Base-by-base conservation (phyloP, 2,113 vertebrate genomes). In the Pongo abelii region DNA sequence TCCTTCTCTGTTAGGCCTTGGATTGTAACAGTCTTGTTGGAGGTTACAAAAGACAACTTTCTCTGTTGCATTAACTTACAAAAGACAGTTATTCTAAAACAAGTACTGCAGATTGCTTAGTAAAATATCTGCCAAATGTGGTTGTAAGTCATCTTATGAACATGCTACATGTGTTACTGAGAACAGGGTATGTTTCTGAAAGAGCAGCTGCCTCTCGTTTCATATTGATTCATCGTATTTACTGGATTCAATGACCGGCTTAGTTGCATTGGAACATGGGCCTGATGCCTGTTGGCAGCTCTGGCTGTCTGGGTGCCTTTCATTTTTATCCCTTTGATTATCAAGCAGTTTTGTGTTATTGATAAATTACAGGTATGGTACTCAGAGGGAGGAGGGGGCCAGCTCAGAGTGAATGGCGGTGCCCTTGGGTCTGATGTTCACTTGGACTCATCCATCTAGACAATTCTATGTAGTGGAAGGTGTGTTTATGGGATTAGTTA, bases 401-500 rank as follows among this genome's bases (percentile, higher is more conserved):
- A 92, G 57, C 40, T 67, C 13, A 69, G 72, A 61, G 35, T 87
- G 89, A 92, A 50, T 93, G 72, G 86, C 57, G 18, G 90, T 96
- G 92, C 89, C 78, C 57, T 84, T 95, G 96, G 97, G 22, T 75
- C 43, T 61, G 64, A 57, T 9, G 55, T 23, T 50, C 11, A 17
- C 87, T 96, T 98, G 87, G 64, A 92, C 48, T 87, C 86, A 93
- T 80, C 50, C 77, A 55, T 94, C 93, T 40, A 89, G 57, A 70
- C 59, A 75, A 86, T 93, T 50, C 46, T 75, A 38, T 87, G 95
- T 92, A 96, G 92, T 87, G 93, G 72, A 89, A 97, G 50, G 64
- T 96, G 59, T 94, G 90, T 94, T 97, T 91, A 97, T 89, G 55
- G 64, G 78, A 97, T 98, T 98, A 98, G 43, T 86, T 97, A 97